A percentile compares a stretch with the other conserved stretches of the same genome.
phyloP scores from a whole-genome alignment of 2,113 vertebrate species.

The Dryoscopus gambensis region DNA sequence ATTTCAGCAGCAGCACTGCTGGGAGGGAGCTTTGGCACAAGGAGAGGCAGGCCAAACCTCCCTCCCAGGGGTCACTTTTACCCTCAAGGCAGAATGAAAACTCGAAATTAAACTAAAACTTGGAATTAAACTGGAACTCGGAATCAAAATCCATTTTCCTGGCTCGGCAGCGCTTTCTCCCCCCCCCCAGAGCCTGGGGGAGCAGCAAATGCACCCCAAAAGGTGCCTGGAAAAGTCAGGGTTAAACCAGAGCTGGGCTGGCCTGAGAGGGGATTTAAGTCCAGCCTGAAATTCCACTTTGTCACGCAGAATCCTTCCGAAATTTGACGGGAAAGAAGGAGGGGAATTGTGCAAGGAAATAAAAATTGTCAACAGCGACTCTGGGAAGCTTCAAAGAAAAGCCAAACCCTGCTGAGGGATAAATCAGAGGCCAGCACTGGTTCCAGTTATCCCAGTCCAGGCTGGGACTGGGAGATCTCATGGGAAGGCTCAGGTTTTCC shows the following conservation, averaged over 20 bases:
- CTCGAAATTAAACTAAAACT: not conserved
- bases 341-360: not conserved
- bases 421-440: not conserved
- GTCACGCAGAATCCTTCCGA: not conserved
- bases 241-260: not conserved
- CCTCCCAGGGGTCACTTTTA: not conserved
- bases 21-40: not conserved
- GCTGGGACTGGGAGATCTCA: not conserved
- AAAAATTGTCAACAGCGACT: not conserved
- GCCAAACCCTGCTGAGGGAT: not conserved
- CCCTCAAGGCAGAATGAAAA: not conserved
- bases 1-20: not conserved
- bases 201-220: not conserved
- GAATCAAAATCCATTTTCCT: not conserved
- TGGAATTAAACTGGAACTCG: not conserved
- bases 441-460: not conserved
- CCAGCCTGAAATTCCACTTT: not conserved
- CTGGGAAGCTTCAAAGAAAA: not conserved
- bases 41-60: not conserved
- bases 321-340: not conserved
- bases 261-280: not conserved
- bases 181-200: not conserved
- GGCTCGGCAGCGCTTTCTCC: not conserved
- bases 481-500: not conserved
- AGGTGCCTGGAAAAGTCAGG: not conserved